A percentile compares a stretch with the other conserved stretches of the same genome.
These are phyloP conservation scores for Corythornis cristatus DNA, from an alignment of 2,113 vertebrate genomes.

Conservation along the genomic window DNA sequence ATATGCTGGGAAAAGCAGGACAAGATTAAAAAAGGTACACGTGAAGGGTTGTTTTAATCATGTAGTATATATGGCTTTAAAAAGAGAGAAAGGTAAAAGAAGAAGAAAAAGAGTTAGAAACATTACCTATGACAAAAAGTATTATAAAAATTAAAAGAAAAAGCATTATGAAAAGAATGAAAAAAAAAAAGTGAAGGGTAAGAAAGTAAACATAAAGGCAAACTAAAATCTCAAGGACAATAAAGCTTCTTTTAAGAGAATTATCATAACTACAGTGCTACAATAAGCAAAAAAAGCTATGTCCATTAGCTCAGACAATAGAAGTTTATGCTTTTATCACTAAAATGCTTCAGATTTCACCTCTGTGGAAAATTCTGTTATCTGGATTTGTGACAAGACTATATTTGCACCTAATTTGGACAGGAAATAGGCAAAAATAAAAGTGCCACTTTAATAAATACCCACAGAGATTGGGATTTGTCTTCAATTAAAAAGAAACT, in stretches of 20 bases:
- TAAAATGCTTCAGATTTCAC: neutral
- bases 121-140: neutral
- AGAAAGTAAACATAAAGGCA: neutral
- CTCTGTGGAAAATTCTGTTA: neutral
- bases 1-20: neutral
- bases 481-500: neutral
- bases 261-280: neutral
- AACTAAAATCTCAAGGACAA: neutral
- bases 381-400: neutral
- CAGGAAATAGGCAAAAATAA: neutral
- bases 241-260: neutral
- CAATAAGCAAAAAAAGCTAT: neutral
- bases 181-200: neutral
- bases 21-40: accelerated
- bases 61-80: neutral
- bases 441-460: neutral
- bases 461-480: accelerated
- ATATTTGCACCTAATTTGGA: neutral
- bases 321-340: neutral
- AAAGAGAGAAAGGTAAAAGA: neutral
- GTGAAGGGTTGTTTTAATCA: accelerated
- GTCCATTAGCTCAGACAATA: neutral
- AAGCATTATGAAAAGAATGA: neutral
- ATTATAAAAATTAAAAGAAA: neutral
- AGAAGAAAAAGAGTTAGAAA: neutral